phyloP scores from a whole-genome alignment of 1,140 invertebrate genomes.

The Drosophila tani region DNA sequence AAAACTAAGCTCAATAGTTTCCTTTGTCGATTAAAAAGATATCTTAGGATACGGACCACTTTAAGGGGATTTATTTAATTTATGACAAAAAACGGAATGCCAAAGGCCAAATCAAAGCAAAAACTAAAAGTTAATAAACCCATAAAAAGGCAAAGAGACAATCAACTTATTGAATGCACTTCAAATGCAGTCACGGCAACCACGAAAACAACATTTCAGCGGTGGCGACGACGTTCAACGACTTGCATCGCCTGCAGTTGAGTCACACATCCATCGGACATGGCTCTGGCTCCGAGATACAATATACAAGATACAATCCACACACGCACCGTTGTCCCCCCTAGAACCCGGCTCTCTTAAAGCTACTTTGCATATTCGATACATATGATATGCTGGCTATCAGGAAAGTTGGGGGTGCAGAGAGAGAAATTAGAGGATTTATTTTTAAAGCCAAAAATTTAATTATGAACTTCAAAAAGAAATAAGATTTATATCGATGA shows the following conservation, averaged over 20 bases:
- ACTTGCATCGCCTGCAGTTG: constrained; percentile 64
- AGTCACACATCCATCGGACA: constrained; percentile 68
- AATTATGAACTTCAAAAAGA: not conserved
- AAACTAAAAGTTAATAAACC: constrained; percentile 72
- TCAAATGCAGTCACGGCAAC: constrained; percentile 56
- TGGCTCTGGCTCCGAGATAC: constrained; percentile 18
- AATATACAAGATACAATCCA: constrained; percentile 50
- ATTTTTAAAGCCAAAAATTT: not conserved
- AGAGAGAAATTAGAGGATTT: not conserved
- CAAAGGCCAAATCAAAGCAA: constrained; percentile 27
- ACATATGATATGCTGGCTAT: constrained; percentile 49
- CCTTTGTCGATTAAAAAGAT: not conserved
- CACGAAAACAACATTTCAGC: constrained; percentile 36
- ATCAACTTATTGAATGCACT: constrained; percentile 75
- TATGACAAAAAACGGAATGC: constrained; percentile 42
- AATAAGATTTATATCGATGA: not conserved
- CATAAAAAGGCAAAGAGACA: constrained; percentile 65
- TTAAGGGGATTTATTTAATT: constrained; percentile 25
- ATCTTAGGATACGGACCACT: not conserved
- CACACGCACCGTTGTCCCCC: constrained; percentile 41
- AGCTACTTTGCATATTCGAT: constrained; percentile 74
- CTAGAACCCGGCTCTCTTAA: constrained; percentile 44
- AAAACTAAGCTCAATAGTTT: not conserved
- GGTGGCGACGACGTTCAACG: constrained; percentile 10
- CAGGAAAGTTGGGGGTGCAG: constrained; percentile 13